These are phyloP conservation scores for Pedetes capensis DNA, from an alignment of 2,113 vertebrate species.

Conservation along the genomic window DNA sequence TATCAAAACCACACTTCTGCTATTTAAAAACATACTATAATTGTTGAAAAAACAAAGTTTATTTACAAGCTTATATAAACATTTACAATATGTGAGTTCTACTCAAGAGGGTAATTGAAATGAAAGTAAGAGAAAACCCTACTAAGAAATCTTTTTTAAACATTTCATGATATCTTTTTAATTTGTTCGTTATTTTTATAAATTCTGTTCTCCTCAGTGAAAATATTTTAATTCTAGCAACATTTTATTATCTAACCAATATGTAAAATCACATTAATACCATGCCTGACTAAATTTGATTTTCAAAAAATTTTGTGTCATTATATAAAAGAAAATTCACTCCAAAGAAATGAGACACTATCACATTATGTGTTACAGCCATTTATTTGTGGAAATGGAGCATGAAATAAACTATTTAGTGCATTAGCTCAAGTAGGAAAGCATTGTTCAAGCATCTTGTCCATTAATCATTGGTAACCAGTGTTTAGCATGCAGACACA, in stretches of 20 bases:
- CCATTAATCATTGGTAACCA: conserved; percentile 56
- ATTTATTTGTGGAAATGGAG: conserved; percentile 78
- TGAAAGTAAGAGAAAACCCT: not conserved
- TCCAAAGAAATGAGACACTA: conserved; percentile 64
- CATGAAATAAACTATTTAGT: conserved; percentile 80
- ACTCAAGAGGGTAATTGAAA: not conserved
- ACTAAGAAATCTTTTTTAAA: conserved; percentile 32
- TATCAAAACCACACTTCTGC: not conserved
- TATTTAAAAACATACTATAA: not conserved
- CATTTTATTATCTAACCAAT: conserved; percentile 28
- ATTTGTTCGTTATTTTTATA: conserved; percentile 8
- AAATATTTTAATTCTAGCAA: conserved; percentile 61
- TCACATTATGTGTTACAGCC: conserved; percentile 71
- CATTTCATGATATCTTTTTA: conserved; percentile 14
- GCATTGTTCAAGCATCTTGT: conserved; percentile 46
- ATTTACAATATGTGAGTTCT: not conserved
- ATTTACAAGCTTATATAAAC: not conserved
- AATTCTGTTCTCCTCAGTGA: not conserved
- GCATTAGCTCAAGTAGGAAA: conserved; percentile 67
- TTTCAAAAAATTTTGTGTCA: conserved; percentile 23
- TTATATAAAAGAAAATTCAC: not conserved
- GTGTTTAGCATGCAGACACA: not conserved
- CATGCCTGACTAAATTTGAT: conserved; percentile 40
- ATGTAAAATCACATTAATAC: conserved; percentile 46
- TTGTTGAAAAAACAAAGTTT: not conserved